These are phyloP conservation scores for Lophochroa leadbeateri DNA, from an alignment of 2,113 vertebrate genomes.

Conservation along the genomic window DNA sequence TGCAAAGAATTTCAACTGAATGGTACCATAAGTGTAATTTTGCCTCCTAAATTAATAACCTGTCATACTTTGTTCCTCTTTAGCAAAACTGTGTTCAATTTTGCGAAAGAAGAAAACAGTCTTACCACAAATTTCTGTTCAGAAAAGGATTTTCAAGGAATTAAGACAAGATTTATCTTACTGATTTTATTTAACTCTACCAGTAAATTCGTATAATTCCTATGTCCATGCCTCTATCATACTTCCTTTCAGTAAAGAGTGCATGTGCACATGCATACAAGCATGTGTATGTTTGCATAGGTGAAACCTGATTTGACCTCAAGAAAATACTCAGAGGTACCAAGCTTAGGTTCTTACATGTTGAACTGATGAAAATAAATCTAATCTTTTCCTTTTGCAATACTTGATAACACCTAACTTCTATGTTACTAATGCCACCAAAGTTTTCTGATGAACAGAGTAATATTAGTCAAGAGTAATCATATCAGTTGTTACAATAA, in stretches of 20 bases:
- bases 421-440: background rate
- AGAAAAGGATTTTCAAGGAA: background rate
- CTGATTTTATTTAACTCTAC: background rate
- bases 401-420: background rate
- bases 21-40: background rate
- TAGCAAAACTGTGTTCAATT: background rate
- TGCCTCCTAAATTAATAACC: background rate
- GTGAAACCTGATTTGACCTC: background rate
- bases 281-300: rapidly evolving
- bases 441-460: background rate
- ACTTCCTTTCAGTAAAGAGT: background rate
- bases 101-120: background rate
- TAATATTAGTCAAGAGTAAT: background rate
- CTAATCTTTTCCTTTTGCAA: background rate
- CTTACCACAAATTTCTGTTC: background rate
- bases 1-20: background rate
- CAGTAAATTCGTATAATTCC: background rate
- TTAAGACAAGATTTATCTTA: background rate
- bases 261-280: rapidly evolving
- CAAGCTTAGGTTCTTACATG: background rate
- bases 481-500: background rate
- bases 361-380: background rate
- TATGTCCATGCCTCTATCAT: background rate
- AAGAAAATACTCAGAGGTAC: background rate
- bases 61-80: background rate